Conservation (phyloP, 2,797 vertebrate genomes). For the Euthynnus affinis region DNA sequence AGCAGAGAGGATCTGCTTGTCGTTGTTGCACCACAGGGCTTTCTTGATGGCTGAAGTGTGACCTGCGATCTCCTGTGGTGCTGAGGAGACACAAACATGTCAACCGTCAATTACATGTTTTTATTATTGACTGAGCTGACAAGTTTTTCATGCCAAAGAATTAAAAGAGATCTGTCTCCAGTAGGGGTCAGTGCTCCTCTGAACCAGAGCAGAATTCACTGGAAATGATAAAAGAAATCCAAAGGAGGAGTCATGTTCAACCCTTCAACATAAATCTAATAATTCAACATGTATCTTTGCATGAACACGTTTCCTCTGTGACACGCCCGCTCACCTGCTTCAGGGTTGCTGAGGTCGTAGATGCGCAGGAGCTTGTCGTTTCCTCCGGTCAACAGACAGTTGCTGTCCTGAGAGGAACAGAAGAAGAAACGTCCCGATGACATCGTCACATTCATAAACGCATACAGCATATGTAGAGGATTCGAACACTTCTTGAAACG, state of each 20-base stretch:
- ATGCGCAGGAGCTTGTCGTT: conserved; percentile 98
- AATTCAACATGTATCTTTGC: not conserved
- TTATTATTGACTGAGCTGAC: not conserved
- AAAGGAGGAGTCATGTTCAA: not conserved
- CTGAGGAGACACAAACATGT: conserved; percentile 72
- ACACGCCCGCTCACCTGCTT: conserved; percentile 87
- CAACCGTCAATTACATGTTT: not conserved
- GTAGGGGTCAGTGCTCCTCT: not conserved
- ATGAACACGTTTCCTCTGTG: not conserved
- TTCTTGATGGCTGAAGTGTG: conserved; percentile 98
- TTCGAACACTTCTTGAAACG: not conserved
- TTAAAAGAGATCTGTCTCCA: not conserved
- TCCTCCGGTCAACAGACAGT: conserved; percentile 93
- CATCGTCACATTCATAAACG: no score
- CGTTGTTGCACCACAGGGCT: conserved; percentile 95
- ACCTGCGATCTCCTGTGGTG: conserved; percentile 93
- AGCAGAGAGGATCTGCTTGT: conserved; percentile 96
- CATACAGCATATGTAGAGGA: no score
- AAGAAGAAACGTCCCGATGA: not conserved
- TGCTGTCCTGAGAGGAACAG: conserved; percentile 90
- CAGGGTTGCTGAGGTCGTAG: conserved; percentile 93
- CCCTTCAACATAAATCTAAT: not conserved
- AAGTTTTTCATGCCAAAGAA: no score
- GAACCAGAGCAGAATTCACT: not conserved
- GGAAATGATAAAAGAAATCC: not conserved